Conservation (phyloP, 2,113 vertebrate species). For the Sapajus apella region DNA sequence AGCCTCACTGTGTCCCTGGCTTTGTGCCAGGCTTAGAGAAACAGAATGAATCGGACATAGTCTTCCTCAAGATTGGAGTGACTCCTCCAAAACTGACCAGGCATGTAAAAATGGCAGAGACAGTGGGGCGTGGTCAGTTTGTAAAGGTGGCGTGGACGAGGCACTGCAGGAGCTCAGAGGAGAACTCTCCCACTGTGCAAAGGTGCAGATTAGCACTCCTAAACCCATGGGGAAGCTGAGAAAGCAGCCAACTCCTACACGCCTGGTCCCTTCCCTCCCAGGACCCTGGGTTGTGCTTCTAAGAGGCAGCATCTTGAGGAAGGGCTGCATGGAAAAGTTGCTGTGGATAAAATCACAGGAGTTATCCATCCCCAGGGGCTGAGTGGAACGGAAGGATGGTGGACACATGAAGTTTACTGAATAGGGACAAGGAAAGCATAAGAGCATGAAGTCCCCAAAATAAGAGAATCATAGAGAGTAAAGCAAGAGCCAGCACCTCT, state of each 20-base stretch:
- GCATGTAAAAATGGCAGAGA: too few relatives aligned
- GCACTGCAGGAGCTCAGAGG: rapidly evolving
- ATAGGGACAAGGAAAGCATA: background rate
- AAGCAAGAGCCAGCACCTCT: background rate
- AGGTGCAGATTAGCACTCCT: rapidly evolving
- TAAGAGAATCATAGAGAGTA: too few relatives aligned
- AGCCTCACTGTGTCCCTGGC: background rate
- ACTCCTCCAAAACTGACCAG: background rate
- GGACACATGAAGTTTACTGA: background rate
- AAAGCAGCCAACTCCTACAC: background rate
- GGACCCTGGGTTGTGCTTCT: background rate
- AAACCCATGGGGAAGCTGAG: background rate
- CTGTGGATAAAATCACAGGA: background rate
- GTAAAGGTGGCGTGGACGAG: rapidly evolving
- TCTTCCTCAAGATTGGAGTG: background rate
- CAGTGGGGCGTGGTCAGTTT: background rate
- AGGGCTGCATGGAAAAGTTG: background rate
- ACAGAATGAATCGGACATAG: background rate
- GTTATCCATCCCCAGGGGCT: background rate
- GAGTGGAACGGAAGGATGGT: background rate
- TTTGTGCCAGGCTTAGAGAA: background rate
- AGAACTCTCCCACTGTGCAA: rapidly evolving
- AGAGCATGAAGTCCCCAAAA: background rate
- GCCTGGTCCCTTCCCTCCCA: background rate
- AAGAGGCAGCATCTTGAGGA: background rate